Percentiles rank a stretch among this genome's conserved stretches.
Conservation (phyloP, 53 echinoderm and acorn worm species). For the Hippasteria phrygiana region DNA sequence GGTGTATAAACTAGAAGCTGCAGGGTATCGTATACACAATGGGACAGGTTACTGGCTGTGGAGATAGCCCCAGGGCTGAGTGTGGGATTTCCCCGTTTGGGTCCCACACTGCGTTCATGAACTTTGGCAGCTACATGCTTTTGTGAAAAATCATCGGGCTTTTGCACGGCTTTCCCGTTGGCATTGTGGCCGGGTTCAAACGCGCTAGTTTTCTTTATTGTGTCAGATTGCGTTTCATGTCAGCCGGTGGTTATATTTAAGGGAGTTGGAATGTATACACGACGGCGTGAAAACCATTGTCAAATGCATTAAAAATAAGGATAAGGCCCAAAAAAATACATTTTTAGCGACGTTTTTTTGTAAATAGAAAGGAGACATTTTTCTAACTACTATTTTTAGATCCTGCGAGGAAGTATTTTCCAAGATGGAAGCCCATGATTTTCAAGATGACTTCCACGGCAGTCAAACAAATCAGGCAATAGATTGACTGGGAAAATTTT, state of each 20-base stretch:
- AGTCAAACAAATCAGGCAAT: no score
- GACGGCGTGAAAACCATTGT: background rate
- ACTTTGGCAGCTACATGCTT: background rate
- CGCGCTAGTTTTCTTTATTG: background rate
- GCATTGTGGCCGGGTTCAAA: background rate
- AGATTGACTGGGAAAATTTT: no score
- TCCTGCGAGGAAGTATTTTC: no score
- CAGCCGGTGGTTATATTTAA: background rate
- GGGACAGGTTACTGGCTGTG: no score
- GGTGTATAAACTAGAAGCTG: no score
- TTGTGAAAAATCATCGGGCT: background rate
- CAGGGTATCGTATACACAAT: no score
- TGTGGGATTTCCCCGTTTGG: background rate
- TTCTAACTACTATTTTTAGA: no score
- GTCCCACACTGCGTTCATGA: background rate
- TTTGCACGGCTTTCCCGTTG: background rate
- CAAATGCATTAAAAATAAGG: background rate
- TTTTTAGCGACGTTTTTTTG: no score
- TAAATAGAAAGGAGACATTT: no score
- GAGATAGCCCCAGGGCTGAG: background rate
- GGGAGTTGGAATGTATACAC: background rate
- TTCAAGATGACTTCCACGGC: no score
- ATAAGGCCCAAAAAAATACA: background rate
- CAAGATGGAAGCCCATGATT: no score
- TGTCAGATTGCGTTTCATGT: background rate